These are phyloP conservation scores for Alentia gelatinosa DNA, from an alignment of 2,888 invertebrate genomes.

Conservation along the genomic window DNA sequence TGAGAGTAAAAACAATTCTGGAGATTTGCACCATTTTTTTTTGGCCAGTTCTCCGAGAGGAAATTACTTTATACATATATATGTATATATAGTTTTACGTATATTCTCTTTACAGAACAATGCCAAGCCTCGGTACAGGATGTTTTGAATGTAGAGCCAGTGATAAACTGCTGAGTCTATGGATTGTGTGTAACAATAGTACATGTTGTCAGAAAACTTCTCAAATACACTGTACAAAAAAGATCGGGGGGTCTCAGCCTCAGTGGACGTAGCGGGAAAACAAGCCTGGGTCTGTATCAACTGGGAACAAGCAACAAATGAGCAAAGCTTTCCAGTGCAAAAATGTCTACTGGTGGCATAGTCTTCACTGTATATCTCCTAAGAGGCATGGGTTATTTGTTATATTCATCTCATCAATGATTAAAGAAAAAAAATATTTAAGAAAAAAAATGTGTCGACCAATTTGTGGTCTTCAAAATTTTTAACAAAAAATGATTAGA, in stretches of 20 bases:
- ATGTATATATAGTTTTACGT: not conserved
- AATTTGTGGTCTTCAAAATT: too few species aligned
- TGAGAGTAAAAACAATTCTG: too few species aligned
- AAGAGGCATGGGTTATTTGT: not conserved
- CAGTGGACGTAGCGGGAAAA: not conserved
- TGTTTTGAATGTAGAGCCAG: not conserved
- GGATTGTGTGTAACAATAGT: not conserved
- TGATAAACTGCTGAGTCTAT: not conserved
- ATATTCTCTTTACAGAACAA: not conserved
- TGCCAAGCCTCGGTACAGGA: not conserved
- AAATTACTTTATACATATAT: not conserved
- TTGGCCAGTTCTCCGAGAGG: too few species aligned
- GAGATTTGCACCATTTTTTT: too few species aligned
- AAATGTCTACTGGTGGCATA: not conserved
- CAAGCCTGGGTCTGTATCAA: not conserved
- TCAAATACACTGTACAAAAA: slow-evolving; percentile 5
- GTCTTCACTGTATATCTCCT: not conserved
- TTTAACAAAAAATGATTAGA: too few species aligned
- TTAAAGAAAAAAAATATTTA: not conserved
- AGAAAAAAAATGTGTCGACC: not conserved
- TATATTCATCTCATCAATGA: not conserved
- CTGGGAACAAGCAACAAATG: not conserved
- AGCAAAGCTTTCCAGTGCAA: not conserved
- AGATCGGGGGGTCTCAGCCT: not conserved
- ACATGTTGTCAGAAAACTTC: not conserved